phyloP scores from a whole-genome alignment of 2,797 vertebrate species.

The Lepidocolaptes lacrymiger region DNA sequence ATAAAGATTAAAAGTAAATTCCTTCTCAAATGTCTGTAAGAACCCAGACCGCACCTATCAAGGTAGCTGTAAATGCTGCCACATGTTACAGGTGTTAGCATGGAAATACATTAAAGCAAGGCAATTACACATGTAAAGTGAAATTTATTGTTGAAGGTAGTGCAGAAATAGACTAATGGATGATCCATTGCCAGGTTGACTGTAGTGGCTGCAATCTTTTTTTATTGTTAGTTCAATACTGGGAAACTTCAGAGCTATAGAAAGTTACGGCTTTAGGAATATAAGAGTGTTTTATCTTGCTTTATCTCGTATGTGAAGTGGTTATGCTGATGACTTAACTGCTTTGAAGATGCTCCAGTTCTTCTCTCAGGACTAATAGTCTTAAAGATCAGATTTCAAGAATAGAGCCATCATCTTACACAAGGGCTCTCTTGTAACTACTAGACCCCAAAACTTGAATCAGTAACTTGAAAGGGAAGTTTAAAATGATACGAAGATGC shows the following conservation, averaged over 20 bases:
- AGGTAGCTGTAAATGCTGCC: background rate
- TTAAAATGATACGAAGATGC: background rate
- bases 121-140: background rate
- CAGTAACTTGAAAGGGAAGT: background rate
- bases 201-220: background rate
- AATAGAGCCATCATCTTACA: background rate
- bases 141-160: background rate
- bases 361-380: background rate
- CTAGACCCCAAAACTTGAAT: background rate
- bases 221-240: background rate
- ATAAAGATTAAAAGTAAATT: background rate
- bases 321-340: background rate
- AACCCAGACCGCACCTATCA: background rate
- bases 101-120: background rate
- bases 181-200: background rate
- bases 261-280: background rate
- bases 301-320: background rate
- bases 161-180: background rate
- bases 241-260: background rate
- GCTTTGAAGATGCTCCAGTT: background rate
- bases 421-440: background rate
- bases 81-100: background rate
- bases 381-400: background rate
- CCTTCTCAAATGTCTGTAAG: background rate
- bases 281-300: background rate